Evolutionary conservation across 2,797 vertebrate species (phyloP), one percentile per base, ranked within the genome.

Genomic region (Megalops cyprinoides): DNA sequence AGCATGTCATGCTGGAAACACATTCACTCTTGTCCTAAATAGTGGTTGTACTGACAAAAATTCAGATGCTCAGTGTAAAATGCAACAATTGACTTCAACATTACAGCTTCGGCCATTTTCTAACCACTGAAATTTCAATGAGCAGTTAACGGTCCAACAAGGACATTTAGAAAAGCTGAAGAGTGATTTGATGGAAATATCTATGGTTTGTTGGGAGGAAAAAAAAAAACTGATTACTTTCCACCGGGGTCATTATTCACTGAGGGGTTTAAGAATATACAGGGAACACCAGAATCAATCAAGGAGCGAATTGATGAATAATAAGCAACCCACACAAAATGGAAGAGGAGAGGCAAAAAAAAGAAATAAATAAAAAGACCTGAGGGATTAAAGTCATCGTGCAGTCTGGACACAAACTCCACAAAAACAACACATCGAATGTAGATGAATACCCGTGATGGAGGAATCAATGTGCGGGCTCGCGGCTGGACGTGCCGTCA

Each of bases 261-360:
- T 44, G 37, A 44, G 37, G n/a, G 67, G 67, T 71, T 71, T 71
- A 71, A 71, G 67, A 39, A 39, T 71, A 39, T 71, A 71, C 39
- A 44, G 67, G 67, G 67, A 71, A 44, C 55, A 58, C 67, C 67
- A n/a, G 44, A 71, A 71, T 71, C 67, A 71, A 71, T 71, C 67
- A 71, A 23, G 20, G 67, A 71, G 67, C 44, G 23, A 71, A 23
- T 39, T 23, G 9, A 39, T 71, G 67, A 71, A 71, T 71, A 44
- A 42, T 71, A 71, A 71, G 39, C 67, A 71, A 39, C 67, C 67
- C 39, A 71, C 67, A 71, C 67, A 71, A 69, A 18, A 42, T 5
- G 20, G 23, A 44, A 71, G 44, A 44, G 18, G 39, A 44, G n/a
- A 23, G 67, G 67, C 44, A n/a, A n/a, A n/a, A n/a, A 44, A 1